Evolutionary conservation across 2,888 invertebrate species (phyloP).

Genomic region (Clivina fossor): DNA sequence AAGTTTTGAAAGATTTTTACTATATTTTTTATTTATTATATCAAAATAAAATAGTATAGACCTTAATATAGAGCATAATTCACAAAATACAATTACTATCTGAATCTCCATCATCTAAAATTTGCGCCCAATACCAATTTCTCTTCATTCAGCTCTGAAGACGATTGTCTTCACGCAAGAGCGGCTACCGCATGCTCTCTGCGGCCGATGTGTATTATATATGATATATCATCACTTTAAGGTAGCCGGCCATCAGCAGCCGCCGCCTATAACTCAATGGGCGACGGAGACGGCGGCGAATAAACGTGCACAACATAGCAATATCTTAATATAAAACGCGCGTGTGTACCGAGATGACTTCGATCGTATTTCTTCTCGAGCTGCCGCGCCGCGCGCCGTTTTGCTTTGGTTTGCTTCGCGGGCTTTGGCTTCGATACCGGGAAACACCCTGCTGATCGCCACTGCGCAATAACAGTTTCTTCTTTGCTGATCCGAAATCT

Average conservation of each 20-base stretch:
- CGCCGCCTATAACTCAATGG: slow-evolving; percentile 28
- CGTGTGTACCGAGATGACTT: slow-evolving; percentile 49
- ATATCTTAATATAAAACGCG: slow-evolving; percentile 54
- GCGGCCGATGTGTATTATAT: not conserved
- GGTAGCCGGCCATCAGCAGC: slow-evolving; percentile 32
- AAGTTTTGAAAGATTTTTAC: no score
- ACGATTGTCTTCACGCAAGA: not conserved
- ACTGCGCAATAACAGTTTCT: no score
- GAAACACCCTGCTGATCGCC: slow-evolving; percentile 53
- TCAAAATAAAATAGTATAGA: no score
- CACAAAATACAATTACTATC: no score
- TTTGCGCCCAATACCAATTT: no score
- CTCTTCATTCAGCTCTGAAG: no score
- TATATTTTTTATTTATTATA: no score
- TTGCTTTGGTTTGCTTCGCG: no score
- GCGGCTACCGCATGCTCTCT: not conserved
- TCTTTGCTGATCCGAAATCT: no score
- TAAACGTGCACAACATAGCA: slow-evolving; percentile 46
- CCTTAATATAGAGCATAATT: no score
- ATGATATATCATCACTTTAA: slow-evolving; percentile 27
- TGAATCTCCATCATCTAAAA: no score
- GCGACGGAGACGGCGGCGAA: slow-evolving; percentile 11
- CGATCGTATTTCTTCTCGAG: slow-evolving; percentile 55
- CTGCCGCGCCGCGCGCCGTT: no score
- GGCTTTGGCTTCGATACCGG: slow-evolving; percentile 51